Conservation (phyloP, 2,888 invertebrate genomes). For the Lypha dubia region DNA sequence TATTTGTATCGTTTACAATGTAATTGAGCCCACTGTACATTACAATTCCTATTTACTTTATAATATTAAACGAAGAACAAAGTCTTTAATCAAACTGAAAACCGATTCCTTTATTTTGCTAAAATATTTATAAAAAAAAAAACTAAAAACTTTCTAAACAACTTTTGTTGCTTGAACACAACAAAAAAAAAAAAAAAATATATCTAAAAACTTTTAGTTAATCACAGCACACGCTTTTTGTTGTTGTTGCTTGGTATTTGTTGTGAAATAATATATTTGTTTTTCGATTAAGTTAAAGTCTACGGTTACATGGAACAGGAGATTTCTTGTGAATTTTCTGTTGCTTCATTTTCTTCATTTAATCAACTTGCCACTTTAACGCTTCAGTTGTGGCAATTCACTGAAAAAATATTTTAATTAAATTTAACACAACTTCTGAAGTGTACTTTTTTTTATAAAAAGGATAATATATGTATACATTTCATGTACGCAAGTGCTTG, state of each 20-base stretch:
- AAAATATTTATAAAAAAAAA: background rate
- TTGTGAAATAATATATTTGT: background rate
- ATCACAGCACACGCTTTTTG: background rate
- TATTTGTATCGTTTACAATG: too few relatives aligned
- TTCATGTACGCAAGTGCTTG: too few relatives aligned
- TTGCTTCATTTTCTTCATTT: slow-evolving; percentile 2
- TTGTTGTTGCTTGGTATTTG: background rate
- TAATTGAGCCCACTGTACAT: too few relatives aligned
- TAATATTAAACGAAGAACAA: too few relatives aligned
- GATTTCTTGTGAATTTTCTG: background rate
- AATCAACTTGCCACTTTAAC: slow-evolving; percentile 17
- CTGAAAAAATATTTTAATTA: slow-evolving; percentile 61
- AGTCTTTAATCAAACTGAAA: too few relatives aligned
- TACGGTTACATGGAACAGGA: background rate
- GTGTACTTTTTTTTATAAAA: background rate
- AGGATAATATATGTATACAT: too few relatives aligned
- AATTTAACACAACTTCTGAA: slow-evolving; percentile 31
- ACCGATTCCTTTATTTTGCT: too few relatives aligned
- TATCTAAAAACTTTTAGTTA: background rate
- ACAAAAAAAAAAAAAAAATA: too few relatives aligned
- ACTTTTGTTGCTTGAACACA: background rate
- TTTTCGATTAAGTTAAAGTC: slow-evolving; percentile 11
- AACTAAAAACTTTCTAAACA: background rate
- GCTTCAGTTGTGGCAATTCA: slow-evolving; percentile 52
- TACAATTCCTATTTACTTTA: too few relatives aligned